Conservation (phyloP, 1,140 invertebrate genomes). For the Saccostrea cuccullata region DNA sequence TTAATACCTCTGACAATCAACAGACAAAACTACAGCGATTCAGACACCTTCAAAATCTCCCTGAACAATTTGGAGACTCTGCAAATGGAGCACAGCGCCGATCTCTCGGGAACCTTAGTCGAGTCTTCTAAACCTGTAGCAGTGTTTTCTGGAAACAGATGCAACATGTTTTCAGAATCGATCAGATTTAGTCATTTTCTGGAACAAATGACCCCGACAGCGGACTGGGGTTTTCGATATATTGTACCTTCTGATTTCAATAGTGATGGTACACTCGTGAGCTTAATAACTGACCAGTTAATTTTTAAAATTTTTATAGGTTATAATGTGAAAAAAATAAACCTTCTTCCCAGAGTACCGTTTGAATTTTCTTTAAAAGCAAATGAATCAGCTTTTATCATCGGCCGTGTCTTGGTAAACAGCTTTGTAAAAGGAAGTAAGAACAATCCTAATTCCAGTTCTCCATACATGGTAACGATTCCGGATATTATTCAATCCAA, state of each 20-base stretch:
- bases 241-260: not conserved
- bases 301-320: too few species aligned
- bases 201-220: not conserved
- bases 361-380: not conserved
- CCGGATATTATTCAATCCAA: not conserved
- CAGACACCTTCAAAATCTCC: not conserved
- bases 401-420: not conserved
- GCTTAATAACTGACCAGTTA: not conserved
- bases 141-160: too few species aligned
- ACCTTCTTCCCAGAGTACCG: not conserved
- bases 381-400: not conserved
- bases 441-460: not conserved
- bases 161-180: not conserved
- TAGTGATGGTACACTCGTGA: not conserved
- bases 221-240: not conserved
- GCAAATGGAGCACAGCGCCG: not conserved
- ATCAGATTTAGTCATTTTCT: not conserved
- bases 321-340: not conserved
- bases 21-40: not conserved
- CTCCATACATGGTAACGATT: not conserved
- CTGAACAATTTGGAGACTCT: not conserved
- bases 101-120: not conserved
- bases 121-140: too few species aligned
- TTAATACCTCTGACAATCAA: not conserved
- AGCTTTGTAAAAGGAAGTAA: not conserved